Base-by-base conservation (phyloP, 92 coral and sea anemone genomes). In the Plumapathes pennacea region DNA sequence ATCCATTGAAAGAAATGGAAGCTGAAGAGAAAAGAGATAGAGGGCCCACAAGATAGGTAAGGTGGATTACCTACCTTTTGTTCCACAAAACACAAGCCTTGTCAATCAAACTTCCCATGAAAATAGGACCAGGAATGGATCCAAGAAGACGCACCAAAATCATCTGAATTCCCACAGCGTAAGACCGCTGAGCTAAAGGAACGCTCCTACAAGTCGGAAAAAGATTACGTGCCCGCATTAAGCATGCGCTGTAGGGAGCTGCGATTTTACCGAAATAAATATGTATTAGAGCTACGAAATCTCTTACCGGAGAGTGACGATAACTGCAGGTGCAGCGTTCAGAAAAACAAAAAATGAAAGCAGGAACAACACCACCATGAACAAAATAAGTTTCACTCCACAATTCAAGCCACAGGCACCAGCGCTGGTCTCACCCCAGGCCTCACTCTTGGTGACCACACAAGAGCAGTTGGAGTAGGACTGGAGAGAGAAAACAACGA, bases 51-150 rank as follows among this genome's bases (percentile, higher is more conserved):
- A n/a, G 12, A 1, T 33, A 18, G 29, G 30, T 25, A 34, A 18
- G 10, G 33, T 4, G 9, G 1, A 10, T 12, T 26, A 42, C 60
- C 36, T 57, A 89, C 97, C 77, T 82, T 61, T 65, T 25, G 44
- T 73, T 57, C 97, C 97, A 89, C 25, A 85, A 64, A 26, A 78
- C 67, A 40, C 97, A 89, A 31, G 85, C 66, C 32, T 31, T 72
- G 78, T 89, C 97, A 19, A 89, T 51, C 15, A 89, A 41, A 25
- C 65, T 49, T 1, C 97, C 97, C 43, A 72, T 54, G 1, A 86
- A 43, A 21, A 89, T 72, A 7, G 97, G 94, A n/a, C 89, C 97
- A 20, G 97, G 97, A 36, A 89, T 81, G 13, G 89, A 47, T 0
- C 97, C 97, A 19, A 89, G 50, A 25, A 80, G n/a, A 24, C 97